These are phyloP conservation scores for Pogona vitticeps DNA, from an alignment of 2,113 vertebrate species.

Conservation along the genomic window DNA sequence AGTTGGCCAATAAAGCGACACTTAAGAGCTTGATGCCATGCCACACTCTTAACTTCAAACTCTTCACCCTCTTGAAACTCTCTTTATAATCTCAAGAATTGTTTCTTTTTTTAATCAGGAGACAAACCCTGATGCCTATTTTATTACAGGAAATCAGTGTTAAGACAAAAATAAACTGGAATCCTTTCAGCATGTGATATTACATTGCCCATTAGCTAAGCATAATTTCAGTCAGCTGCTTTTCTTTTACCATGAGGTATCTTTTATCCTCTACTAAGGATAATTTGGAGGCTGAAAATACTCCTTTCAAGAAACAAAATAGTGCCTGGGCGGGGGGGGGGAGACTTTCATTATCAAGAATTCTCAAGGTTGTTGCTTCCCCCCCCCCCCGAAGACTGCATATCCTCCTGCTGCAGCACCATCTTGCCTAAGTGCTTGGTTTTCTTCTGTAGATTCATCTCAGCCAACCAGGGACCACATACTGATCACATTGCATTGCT, in stretches of 20 bases:
- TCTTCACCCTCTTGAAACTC: not conserved
- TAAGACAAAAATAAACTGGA: constrained; percentile 55
- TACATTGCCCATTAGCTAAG: constrained; percentile 52
- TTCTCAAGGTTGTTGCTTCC: not conserved
- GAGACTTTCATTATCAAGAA: not conserved
- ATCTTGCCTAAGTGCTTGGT: not conserved
- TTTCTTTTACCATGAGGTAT: not conserved
- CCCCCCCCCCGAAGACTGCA: too few relatives aligned
- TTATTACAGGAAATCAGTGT: not conserved
- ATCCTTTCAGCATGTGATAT: constrained; percentile 69
- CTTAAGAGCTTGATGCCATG: not conserved
- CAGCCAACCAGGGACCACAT: not conserved
- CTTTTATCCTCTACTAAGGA: not conserved
- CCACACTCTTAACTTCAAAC: not conserved
- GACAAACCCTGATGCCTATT: constrained; percentile 15
- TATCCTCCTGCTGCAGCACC: not conserved
- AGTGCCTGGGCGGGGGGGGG: too few relatives aligned
- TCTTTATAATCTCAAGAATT: constrained; percentile 12
- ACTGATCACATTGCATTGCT: not conserved
- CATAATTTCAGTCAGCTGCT: not conserved
- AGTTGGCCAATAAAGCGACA: not conserved
- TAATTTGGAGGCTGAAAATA: not conserved
- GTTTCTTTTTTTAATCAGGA: constrained; percentile 10
- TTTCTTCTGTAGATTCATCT: not conserved
- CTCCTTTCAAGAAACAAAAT: not conserved